Percentiles rank a stretch among this genome's conserved stretches.
Conservation (phyloP, 2,888 invertebrate genomes). For the Polydrusus tereticollis region DNA sequence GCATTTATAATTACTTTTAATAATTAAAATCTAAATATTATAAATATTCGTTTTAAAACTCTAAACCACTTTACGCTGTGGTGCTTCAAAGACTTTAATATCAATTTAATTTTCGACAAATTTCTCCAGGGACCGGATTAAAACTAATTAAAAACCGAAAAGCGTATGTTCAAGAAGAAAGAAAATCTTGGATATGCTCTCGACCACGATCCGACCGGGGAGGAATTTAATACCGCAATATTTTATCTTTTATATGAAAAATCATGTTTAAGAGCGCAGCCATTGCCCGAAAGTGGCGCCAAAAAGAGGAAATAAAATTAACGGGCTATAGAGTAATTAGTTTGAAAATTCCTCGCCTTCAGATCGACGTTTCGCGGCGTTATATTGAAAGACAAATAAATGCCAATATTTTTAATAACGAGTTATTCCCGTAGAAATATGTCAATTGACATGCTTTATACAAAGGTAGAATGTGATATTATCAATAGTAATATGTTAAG, state of each 20-base stretch:
- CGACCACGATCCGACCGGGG: constrained; percentile 16
- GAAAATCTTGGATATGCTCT: constrained; percentile 32
- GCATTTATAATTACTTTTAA: not conserved
- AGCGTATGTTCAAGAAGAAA: constrained; percentile 33
- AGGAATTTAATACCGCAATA: constrained; percentile 44
- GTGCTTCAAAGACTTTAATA: constrained; percentile 21
- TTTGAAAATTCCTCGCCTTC: constrained; percentile 31
- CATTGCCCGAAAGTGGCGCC: constrained; percentile 18
- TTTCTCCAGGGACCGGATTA: constrained; percentile 25
- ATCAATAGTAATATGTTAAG: too few species aligned
- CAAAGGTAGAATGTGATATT: too few species aligned
- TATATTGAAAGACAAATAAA: too few species aligned
- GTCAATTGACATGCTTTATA: too few species aligned
- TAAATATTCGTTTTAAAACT: not conserved
- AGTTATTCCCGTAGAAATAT: too few species aligned
- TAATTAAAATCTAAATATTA: constrained; percentile 7
- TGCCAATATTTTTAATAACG: too few species aligned
- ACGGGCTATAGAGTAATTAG: constrained; percentile 38
- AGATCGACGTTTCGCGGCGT: constrained; percentile 12
- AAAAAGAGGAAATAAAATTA: constrained; percentile 40
- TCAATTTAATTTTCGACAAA: constrained; percentile 26
- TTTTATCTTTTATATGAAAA: constrained; percentile 42
- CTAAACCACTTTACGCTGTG: not conserved
- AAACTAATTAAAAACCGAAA: constrained; percentile 40
- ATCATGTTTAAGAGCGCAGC: constrained; percentile 32